A percentile compares a stretch with the other conserved stretches of the same genome.
Evolutionary conservation across 2,888 invertebrate species (phyloP).

Genomic region (Drosophila nr. perissopoda): DNA sequence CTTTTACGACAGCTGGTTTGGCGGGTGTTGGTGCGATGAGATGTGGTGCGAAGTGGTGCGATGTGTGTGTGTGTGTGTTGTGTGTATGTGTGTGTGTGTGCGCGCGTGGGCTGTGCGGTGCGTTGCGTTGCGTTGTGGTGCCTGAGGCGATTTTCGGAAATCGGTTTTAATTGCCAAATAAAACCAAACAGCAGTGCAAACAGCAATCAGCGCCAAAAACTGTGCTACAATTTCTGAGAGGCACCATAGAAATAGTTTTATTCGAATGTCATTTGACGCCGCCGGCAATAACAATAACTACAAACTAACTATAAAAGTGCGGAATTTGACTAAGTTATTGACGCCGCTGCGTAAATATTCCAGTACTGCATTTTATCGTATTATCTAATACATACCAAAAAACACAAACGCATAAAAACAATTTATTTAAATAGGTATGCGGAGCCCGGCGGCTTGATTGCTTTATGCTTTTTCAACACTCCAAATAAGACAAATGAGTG

Average conservation of each 20-base stretch:
- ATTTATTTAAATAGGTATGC: slow-evolving; percentile 15
- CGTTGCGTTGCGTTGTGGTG: slow-evolving; percentile 2
- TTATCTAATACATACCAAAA: slow-evolving; percentile 25
- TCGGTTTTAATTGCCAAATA: slow-evolving; percentile 79
- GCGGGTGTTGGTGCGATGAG: slow-evolving; percentile 21
- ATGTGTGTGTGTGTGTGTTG: background rate
- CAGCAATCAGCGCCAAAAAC: slow-evolving; percentile 65
- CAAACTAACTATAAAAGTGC: slow-evolving; percentile 31
- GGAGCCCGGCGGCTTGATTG: slow-evolving; percentile 2
- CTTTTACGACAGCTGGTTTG: slow-evolving; percentile 72
- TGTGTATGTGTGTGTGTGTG: background rate
- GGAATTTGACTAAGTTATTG: slow-evolving; percentile 52
- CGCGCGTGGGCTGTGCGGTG: background rate
- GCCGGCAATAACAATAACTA: slow-evolving; percentile 19
- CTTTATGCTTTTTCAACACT: slow-evolving; percentile 2
- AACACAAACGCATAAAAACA: slow-evolving; percentile 14
- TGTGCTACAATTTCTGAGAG: slow-evolving; percentile 44
- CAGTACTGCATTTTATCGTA: slow-evolving; percentile 65
- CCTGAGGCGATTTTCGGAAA: slow-evolving; percentile 66
- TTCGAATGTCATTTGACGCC: slow-evolving; percentile 42
- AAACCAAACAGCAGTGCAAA: slow-evolving; percentile 66
- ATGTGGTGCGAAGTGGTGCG: slow-evolving; percentile 7
- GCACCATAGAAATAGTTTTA: slow-evolving; percentile 66
- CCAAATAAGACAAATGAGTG: background rate
- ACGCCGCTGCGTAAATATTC: slow-evolving; percentile 58